phyloP scores from a whole-genome alignment of 2,888 invertebrate genomes.

The Andrena hattorfiana region DNA sequence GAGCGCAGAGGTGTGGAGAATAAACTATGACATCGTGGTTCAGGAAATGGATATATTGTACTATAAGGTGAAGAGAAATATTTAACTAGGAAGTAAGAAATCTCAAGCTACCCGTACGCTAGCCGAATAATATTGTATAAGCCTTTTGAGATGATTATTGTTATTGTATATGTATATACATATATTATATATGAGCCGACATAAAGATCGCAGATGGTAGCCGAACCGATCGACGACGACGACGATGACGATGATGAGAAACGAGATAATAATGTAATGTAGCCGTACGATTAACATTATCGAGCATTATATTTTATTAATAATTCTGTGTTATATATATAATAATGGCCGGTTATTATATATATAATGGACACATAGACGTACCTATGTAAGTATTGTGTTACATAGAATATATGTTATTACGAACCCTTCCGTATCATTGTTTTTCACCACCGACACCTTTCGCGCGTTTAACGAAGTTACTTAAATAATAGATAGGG shows the following conservation, averaged over 20 bases:
- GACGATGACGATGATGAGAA: constrained; percentile 77
- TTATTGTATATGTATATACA: constrained; percentile 56
- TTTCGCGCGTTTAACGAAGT: constrained; percentile 11
- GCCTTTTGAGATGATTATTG: constrained; percentile 70
- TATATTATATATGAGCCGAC: constrained; percentile 56
- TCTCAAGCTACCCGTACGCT: constrained; percentile 72
- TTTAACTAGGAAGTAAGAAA: constrained; percentile 64
- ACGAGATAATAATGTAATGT: constrained; percentile 80
- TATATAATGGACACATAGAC: constrained; percentile 74
- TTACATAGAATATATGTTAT: constrained; percentile 80
- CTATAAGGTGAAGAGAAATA: constrained; percentile 38
- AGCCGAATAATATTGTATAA: constrained; percentile 68
- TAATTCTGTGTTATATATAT: constrained; percentile 77
- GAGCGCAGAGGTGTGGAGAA: constrained; percentile 16
- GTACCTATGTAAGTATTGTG: constrained; percentile 79
- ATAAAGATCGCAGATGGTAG: constrained; percentile 60
- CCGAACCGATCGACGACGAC: constrained; percentile 61
- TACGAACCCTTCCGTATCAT: constrained; percentile 61
- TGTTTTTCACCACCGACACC: constrained; percentile 32
- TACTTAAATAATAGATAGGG: constrained; percentile 18
- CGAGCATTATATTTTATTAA: constrained; percentile 84
- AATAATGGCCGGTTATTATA: constrained; percentile 54
- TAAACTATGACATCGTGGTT: constrained; percentile 12
- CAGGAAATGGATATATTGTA: constrained; percentile 25
- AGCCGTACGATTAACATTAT: constrained; percentile 81